phyloP scores from a whole-genome alignment of 2,113 vertebrate species.

The Pelecanus crispus region DNA sequence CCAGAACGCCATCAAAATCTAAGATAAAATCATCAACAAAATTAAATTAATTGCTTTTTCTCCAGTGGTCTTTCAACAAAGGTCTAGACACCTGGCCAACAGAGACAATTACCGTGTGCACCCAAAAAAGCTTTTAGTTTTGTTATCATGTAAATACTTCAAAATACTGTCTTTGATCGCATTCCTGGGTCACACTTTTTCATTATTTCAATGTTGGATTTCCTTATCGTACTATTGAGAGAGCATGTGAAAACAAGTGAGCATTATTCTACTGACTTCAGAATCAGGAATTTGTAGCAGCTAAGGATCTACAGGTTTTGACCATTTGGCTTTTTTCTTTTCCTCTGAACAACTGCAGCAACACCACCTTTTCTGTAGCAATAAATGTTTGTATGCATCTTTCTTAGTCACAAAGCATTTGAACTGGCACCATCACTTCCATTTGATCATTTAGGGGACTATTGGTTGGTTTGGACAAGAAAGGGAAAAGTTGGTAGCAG shows the following conservation, averaged over 20 bases:
- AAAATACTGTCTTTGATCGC: neutral
- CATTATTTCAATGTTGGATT: neutral
- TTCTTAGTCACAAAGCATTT: neutral
- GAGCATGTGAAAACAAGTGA: neutral
- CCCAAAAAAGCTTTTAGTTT: neutral
- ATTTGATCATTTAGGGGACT: neutral
- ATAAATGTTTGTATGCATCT: neutral
- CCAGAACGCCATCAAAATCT: neutral
- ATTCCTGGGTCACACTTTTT: neutral
- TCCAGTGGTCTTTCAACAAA: neutral
- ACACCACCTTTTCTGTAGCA: neutral
- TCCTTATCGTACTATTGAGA: rapidly evolving
- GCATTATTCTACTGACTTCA: neutral
- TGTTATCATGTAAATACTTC: neutral
- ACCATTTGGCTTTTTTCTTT: neutral
- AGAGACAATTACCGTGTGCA: neutral
- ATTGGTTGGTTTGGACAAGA: neutral
- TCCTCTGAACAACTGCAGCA: neutral
- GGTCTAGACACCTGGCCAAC: neutral
- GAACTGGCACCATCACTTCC: neutral
- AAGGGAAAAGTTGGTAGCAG: neutral
- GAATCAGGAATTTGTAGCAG: neutral
- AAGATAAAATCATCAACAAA: neutral
- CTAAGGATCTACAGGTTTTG: neutral
- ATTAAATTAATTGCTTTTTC: neutral